These are phyloP conservation scores for Oryzias sinensis DNA, from an alignment of 2,797 vertebrate genomes.

Conservation along the genomic window DNA sequence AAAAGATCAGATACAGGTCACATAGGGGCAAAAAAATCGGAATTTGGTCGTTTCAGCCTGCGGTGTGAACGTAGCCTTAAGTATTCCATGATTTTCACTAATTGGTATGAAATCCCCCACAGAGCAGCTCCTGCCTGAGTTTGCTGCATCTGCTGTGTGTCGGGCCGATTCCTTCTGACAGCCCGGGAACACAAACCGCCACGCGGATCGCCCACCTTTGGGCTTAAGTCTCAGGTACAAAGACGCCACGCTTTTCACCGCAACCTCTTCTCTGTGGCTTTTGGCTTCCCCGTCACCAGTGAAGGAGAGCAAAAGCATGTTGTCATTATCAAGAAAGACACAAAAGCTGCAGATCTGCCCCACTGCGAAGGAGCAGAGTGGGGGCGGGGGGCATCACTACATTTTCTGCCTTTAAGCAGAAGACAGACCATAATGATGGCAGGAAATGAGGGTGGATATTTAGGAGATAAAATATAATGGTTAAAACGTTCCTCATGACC, in stretches of 20 bases:
- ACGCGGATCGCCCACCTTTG: constrained; percentile 64
- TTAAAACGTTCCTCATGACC: constrained; percentile 43
- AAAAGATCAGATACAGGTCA: no score
- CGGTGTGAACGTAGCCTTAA: constrained; percentile 40
- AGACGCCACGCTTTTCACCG: constrained; percentile 47
- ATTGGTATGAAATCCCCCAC: constrained; percentile 80
- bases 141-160: constrained; percentile 72
- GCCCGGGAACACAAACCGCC: constrained; percentile 70
- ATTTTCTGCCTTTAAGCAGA: constrained; percentile 24
- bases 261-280: constrained; percentile 49
- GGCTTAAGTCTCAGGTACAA: constrained; percentile 68
- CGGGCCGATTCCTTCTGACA: constrained; percentile 77
- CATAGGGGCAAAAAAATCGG: no score
- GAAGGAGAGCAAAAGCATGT: constrained; percentile 55
- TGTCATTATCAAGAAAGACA: constrained; percentile 63
- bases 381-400: constrained; percentile 24
- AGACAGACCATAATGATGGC: constrained; percentile 41
- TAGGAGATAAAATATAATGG: constrained; percentile 34
- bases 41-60: no score
- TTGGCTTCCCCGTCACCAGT: constrained; percentile 39
- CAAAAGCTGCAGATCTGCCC: constrained; percentile 63
- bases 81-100: constrained; percentile 79
- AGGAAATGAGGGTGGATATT: constrained; percentile 44
- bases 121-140: constrained; percentile 69
- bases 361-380: constrained; percentile 46